Evolutionary conservation across 2,797 vertebrate genomes (phyloP).

Genomic region (Poliocrania exsul): DNA sequence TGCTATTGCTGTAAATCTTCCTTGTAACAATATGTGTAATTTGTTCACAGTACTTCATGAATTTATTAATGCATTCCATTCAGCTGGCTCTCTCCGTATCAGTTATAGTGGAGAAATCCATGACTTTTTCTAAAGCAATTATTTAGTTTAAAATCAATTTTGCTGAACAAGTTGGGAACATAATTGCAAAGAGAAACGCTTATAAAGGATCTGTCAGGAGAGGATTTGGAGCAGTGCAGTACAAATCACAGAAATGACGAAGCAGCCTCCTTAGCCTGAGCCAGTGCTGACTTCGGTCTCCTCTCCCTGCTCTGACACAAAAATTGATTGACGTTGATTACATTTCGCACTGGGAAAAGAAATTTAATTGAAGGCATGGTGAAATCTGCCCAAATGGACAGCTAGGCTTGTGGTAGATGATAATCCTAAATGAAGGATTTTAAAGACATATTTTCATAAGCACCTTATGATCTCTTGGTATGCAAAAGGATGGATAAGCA

Average conservation of each 20-base stretch:
- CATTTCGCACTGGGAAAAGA: not conserved
- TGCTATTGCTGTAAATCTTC: not conserved
- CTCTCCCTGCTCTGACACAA: not conserved
- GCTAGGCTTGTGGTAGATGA: not conserved
- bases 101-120: not conserved
- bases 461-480: not conserved
- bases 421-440: not conserved
- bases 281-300: not conserved
- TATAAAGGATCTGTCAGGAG: not conserved
- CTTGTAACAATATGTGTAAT: not conserved
- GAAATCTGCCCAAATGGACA: not conserved
- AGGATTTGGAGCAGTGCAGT: not conserved
- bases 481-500: not conserved
- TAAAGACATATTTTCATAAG: not conserved
- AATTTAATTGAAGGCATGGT: not conserved
- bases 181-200: not conserved
- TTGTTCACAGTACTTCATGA: not conserved
- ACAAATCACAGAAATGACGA: not conserved
- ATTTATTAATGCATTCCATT: not conserved
- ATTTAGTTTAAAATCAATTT: constrained; percentile 18
- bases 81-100: not conserved
- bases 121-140: not conserved
- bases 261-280: not conserved
- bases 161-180: not conserved
- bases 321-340: not conserved